phyloP scores from a whole-genome alignment of 2,113 vertebrate genomes.

The Oreotrochilus melanogaster region DNA sequence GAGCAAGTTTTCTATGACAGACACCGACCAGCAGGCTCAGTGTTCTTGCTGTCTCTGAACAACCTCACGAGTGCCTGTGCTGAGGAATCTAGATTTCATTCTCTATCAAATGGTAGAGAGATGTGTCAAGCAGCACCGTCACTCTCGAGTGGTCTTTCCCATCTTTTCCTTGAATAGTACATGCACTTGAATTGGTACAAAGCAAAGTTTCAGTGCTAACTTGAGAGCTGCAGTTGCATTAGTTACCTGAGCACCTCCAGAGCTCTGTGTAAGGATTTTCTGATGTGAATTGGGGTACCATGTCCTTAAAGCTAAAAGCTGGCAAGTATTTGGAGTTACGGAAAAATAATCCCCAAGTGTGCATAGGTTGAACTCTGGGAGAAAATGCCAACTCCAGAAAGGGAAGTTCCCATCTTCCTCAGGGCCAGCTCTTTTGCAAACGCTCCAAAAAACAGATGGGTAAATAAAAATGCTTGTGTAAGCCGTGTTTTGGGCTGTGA shows the following conservation, averaged over 20 bases:
- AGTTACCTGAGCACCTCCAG: neutral
- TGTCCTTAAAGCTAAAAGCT: neutral
- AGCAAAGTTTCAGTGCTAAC: neutral
- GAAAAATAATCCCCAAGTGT: neutral
- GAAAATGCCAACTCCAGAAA: neutral
- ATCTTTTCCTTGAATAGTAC: fast-evolving
- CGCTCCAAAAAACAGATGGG: neutral
- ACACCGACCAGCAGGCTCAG: neutral
- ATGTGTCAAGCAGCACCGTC: neutral
- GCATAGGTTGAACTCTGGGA: neutral
- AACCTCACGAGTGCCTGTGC: neutral
- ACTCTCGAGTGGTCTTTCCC: neutral
- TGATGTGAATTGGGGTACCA: neutral
- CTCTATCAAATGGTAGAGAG: neutral
- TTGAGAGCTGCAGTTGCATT: neutral
- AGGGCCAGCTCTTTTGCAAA: neutral
- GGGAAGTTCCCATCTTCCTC: neutral
- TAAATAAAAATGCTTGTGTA: neutral
- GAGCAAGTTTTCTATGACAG: conserved; percentile 26
- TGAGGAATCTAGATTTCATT: neutral
- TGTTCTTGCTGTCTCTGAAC: neutral
- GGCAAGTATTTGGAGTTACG: neutral
- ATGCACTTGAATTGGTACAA: neutral
- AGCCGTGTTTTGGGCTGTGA: neutral
- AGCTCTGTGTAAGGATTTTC: neutral